phyloP scores from a whole-genome alignment of 2,888 invertebrate genomes.

The Drosophila colorata region DNA sequence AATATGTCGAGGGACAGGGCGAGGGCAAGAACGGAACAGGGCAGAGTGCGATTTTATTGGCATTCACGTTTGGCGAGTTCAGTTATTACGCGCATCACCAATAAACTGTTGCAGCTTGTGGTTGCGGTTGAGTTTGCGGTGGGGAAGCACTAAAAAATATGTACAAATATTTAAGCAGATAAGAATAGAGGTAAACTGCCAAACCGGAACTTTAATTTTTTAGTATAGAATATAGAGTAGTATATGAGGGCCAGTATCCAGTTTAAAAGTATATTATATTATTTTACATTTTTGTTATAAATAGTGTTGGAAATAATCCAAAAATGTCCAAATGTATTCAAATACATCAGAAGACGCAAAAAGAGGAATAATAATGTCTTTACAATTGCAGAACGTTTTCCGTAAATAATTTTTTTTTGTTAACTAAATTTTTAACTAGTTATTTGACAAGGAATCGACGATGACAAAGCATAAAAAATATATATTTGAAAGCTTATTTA shows the following conservation, averaged over 20 bases:
- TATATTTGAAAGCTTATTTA: too few species aligned
- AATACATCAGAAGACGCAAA: too few species aligned
- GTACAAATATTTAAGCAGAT: neutral
- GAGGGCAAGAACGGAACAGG: neutral
- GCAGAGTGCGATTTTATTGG: slow-evolving; percentile 18
- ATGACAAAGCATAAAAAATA: too few species aligned
- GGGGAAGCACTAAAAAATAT: slow-evolving; percentile 1
- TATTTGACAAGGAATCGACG: too few species aligned
- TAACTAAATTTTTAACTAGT: too few species aligned
- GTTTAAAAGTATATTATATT: neutral
- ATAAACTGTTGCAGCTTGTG: slow-evolving; percentile 26
- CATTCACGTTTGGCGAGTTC: slow-evolving; percentile 3
- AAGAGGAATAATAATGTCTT: too few species aligned
- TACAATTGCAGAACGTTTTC: too few species aligned
- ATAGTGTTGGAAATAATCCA: too few species aligned
- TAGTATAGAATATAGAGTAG: neutral
- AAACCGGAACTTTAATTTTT: neutral
- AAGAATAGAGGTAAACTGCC: neutral
- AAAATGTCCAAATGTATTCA: neutral
- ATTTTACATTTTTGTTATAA: too few species aligned
- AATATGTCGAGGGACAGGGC: neutral
- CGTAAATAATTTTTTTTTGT: too few species aligned
- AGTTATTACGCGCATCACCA: slow-evolving; percentile 14
- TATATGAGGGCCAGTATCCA: neutral
- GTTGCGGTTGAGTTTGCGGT: slow-evolving; percentile 13